Evolutionary conservation across 2,888 invertebrate species (phyloP), one percentile per base, ranked within the genome.

Genomic region (Xiphydria camelus): DNA sequence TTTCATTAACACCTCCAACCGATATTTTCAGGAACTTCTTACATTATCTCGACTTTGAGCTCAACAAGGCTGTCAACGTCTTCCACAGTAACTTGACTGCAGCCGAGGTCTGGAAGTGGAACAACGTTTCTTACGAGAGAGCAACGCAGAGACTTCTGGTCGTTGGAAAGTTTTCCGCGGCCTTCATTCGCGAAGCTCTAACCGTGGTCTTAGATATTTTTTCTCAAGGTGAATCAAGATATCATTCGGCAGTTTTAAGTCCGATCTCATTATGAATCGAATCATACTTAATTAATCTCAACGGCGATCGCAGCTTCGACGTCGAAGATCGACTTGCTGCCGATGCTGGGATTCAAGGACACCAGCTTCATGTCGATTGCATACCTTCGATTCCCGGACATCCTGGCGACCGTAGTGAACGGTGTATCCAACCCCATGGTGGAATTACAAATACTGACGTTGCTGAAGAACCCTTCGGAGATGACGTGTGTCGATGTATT

Each of bases 261-360:
- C n/a, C n/a, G n/a, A n/a, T n/a, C n/a, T n/a, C n/a, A n/a, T n/a
- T n/a, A n/a, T n/a, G n/a, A n/a, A n/a, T n/a, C n/a, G n/a, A n/a
- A n/a, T n/a, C n/a, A n/a, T n/a, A n/a, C n/a, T n/a, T n/a, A n/a
- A n/a, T n/a, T n/a, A n/a, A n/a, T n/a, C n/a, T n/a, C n/a, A n/a
- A n/a, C n/a, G n/a, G n/a, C n/a, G n/a, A n/a, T n/a, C n/a, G n/a
- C n/a, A n/a, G n/a, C n/a, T n/a, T n/a, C n/a, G n/a, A n/a, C n/a
- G n/a, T n/a, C n/a, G 6, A 56, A 47, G 18, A 35, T 69, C 2
- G 58, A 55, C 26, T 41, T 69, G 17, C 37, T 72, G 0, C 54
- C 60, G 1, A 15, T 72, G 4, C 37, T 70, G 39, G 72, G 72
- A 45, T 72, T 72, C 42, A 46, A 51, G 17, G 50, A 51, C 7